These are phyloP conservation scores for Drosophila asahinai DNA, from an alignment of 1,140 invertebrate genomes.

Conservation along the genomic window DNA sequence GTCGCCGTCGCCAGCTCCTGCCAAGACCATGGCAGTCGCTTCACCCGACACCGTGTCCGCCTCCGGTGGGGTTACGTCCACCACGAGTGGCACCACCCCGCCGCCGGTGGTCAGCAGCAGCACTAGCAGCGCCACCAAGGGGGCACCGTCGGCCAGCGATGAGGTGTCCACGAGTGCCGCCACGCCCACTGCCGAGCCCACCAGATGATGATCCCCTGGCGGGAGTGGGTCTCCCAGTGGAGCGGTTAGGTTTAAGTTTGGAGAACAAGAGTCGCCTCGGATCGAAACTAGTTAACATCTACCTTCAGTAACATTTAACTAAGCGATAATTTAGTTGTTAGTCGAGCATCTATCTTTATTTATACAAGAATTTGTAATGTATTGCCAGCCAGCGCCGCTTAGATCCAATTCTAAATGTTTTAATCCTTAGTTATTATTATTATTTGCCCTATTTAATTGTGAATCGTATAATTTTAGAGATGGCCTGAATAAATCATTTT, in stretches of 20 bases:
- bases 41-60: conserved; percentile 63
- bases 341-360: conserved; percentile 58
- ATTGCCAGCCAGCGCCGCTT: conserved; percentile 60
- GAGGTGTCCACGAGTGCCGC: conserved; percentile 72
- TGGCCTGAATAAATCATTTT: conserved; percentile 72
- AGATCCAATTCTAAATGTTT: conserved; percentile 62
- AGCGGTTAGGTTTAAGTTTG: conserved; percentile 46
- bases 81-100: conserved; percentile 75
- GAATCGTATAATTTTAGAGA: conserved; percentile 61
- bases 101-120: conserved; percentile 83
- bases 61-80: conserved; percentile 76
- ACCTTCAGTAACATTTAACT: conserved; percentile 72
- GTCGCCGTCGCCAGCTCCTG: conserved; percentile 27
- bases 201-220: conserved; percentile 62
- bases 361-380: conserved; percentile 76
- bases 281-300: conserved; percentile 82
- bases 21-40: conserved; percentile 3
- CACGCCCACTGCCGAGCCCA: conserved; percentile 58
- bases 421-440: conserved; percentile 58
- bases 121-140: conserved; percentile 52
- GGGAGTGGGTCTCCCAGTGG: conserved; percentile 25
- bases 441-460: conserved; percentile 77
- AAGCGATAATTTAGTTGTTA: conserved; percentile 69
- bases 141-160: conserved; percentile 38
- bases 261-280: conserved; percentile 46